Evolutionary conservation across 1,140 invertebrate genomes (phyloP), one percentile per base, ranked within the genome.

Genomic region (Drosophila takahashii): DNA sequence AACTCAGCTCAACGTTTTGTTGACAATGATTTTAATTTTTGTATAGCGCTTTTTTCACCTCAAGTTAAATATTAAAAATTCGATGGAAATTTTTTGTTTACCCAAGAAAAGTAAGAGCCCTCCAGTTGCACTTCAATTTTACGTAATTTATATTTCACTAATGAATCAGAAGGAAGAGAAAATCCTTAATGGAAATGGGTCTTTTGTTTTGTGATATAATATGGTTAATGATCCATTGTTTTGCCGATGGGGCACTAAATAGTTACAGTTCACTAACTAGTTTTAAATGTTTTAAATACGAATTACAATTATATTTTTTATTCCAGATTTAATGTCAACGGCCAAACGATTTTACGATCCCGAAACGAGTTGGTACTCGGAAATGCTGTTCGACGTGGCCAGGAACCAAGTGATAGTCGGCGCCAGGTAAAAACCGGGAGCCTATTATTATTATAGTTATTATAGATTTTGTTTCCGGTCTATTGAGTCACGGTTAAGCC

Each of bases 341-440:
- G 93, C 94, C 47, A 93, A 93, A 92, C 93, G 93, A 84, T 96
- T 95, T 85, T 93, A 93, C 76, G 94, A 95, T 79, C 93, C 95
- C 41, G 94, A 94, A 53, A 95, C 96, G 65, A 94, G 94, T 36
- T 95, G 95, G 61, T 97, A 95, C 92, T 95, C 96, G 8, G 95
- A 96, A 92, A 93, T 97, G 83, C 93, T 97, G 22, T 97, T 97
- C 91, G 96, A 97, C 93, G 95, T 97, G 29, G 95, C 95, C 50
- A 95, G 96, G 86, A 95, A 96, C 90, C 96, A 97, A 93, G 93
- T 98, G 62, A 93, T 97, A 65, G 95, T 96, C 69, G 96, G 96
- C 58, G 96, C 96, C 61, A 95, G 96, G 96, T 96, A 93, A 94
- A 93, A 90, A 10, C 16, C 22, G 22, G n/a, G 11, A 42, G 34